Evolutionary conservation across 37 sponge, comb jelly and placozoan genomes (phyloP).

Genomic region (Chondrilla cf. caribensis): DNA sequence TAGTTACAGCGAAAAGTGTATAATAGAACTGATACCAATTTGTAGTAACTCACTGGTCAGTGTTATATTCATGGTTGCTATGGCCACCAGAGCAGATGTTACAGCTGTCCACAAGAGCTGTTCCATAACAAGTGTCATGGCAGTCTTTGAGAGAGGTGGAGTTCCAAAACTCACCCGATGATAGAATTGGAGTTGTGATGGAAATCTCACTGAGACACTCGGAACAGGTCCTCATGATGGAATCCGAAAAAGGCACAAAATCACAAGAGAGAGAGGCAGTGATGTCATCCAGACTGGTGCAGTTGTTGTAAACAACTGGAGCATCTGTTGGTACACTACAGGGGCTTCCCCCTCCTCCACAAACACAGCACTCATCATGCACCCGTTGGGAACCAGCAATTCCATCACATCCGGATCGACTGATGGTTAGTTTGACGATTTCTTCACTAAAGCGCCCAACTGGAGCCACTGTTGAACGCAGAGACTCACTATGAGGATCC

Average conservation of each 20-base stretch:
- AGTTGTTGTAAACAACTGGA: constrained; percentile 45
- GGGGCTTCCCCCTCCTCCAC: constrained; percentile 75
- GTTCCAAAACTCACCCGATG: neutral
- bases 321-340: constrained; percentile 42
- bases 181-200: neutral
- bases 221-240: constrained; percentile 27
- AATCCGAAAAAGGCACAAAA: constrained; percentile 66
- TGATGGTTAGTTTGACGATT: constrained; percentile 26
- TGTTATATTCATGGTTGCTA: constrained; percentile 49
- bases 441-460: constrained; percentile 64
- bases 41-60: constrained; percentile 46
- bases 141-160: constrained; percentile 54
- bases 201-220: constrained; percentile 44
- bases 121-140: constrained; percentile 59
- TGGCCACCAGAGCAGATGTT: constrained; percentile 55
- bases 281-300: constrained; percentile 37
- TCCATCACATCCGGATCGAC: constrained; percentile 73
- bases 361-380: constrained; percentile 82
- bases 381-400: constrained; percentile 44
- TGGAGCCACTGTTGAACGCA: constrained; percentile 44
- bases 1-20: too few relatives aligned
- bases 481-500: constrained; percentile 48
- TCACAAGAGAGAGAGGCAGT: constrained; percentile 74
- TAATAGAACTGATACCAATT: too few relatives aligned
- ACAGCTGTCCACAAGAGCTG: constrained; percentile 64